These are phyloP conservation scores for Carassius auratus DNA, from an alignment of 2,113 vertebrate species.

Conservation along the genomic window DNA sequence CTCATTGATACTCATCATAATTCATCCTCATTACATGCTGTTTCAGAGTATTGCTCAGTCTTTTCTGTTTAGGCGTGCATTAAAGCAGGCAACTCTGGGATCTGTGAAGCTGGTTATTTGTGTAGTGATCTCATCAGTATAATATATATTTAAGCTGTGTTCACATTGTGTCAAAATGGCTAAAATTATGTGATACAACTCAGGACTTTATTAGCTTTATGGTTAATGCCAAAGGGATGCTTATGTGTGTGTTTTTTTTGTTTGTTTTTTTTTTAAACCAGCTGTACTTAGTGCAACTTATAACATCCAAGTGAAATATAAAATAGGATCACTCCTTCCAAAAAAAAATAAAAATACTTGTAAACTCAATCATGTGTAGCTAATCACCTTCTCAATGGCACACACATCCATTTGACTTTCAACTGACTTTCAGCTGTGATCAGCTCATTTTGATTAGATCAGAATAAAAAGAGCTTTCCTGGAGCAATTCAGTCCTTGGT, in stretches of 20 bases:
- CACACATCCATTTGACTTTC: too few relatives aligned
- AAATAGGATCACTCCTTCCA: too few relatives aligned
- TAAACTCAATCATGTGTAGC: too few relatives aligned
- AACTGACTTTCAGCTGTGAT: too few relatives aligned
- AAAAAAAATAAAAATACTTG: too few relatives aligned
- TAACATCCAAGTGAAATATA: too few relatives aligned
- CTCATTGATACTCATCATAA: constrained; percentile 61
- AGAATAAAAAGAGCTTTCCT: too few relatives aligned
- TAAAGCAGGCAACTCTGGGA: not conserved
- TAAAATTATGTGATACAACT: not conserved
- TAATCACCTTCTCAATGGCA: too few relatives aligned
- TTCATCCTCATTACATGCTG: constrained; percentile 67
- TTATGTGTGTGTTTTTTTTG: not conserved
- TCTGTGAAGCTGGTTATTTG: not conserved
- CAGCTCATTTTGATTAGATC: too few relatives aligned
- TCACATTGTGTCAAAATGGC: not conserved
- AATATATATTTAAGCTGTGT: not conserved
- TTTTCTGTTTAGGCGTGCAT: not conserved
- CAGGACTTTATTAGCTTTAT: not conserved
- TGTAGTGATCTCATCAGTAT: not conserved
- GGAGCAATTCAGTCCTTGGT: too few relatives aligned
- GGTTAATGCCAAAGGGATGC: not conserved
- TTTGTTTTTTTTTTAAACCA: not conserved
- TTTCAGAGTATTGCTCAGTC: constrained; percentile 58
- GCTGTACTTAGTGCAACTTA: too few relatives aligned